Base-by-base conservation (phyloP, 2,113 vertebrate genomes). In the Hippocampus comes region DNA sequence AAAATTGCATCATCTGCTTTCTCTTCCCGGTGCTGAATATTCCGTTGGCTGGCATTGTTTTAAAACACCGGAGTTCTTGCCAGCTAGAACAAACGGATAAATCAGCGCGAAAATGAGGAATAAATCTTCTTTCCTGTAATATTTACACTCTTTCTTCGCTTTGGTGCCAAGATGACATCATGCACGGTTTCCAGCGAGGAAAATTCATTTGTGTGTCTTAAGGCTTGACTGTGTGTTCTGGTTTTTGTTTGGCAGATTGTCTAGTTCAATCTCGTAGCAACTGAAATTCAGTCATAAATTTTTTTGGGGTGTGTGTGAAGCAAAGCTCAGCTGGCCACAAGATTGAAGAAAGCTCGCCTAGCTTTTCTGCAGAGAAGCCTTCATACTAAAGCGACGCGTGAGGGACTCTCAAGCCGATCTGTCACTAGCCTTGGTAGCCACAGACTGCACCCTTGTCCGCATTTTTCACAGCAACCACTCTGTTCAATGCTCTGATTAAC, bases 171-270 rank as follows among this genome's bases (percentile, higher is more conserved):
- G 25, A 60, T 86, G 72, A 82, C 59, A 70, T 82, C 75, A 72
- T 46, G 43, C 67, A 77, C 63, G 46, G 72, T 77, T 71, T 75
- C 56, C 64, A 72, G 53, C 63, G 64, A 48, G 27, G 63, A 70
- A 78, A 84, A 41, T 59, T 68, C 63, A 30, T 55, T 11, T 25
- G 56, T 75, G 56, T 75, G 68, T 75, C 81, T 84, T 79, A 75
- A 67, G 72, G 78, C 74, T 65, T 76, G 69, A 73, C 78, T 82
- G 75, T 77, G 83, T 83, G 75, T 84, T 86, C 73, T 73, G 63
- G 46, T 74, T 82, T 86, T 69, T 68, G 70, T 67, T 79, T 27
- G 17, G 12, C 63, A 65, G 41, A 46, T 46, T 59, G 69, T 77
- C 7, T 48, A 10, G 42, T 20, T 38, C 70, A 0, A 2, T 75